These are phyloP conservation scores for Zonitis immaculata DNA, from an alignment of 2,888 invertebrate genomes.

Conservation along the genomic window DNA sequence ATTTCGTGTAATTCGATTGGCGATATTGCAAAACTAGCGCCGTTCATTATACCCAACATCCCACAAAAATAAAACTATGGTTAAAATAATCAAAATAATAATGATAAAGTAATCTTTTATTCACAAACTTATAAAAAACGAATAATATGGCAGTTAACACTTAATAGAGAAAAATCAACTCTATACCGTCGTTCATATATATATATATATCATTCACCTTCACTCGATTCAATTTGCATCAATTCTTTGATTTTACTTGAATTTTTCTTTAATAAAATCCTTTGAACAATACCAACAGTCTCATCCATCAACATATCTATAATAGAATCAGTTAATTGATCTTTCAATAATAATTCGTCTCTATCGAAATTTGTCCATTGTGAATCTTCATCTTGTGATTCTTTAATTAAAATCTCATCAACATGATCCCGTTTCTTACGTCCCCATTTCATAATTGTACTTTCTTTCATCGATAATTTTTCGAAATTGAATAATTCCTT, in stretches of 20 bases:
- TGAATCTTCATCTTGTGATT: slow-evolving; percentile 66
- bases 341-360: slow-evolving; percentile 66
- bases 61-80: too few species aligned
- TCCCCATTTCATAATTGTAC: slow-evolving; percentile 58
- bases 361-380: slow-evolving; percentile 70
- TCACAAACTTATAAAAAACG: background rate
- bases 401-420: slow-evolving; percentile 66
- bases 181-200: background rate
- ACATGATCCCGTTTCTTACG: slow-evolving; percentile 64
- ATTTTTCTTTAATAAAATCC: slow-evolving; percentile 32
- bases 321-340: slow-evolving; percentile 56
- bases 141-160: background rate
- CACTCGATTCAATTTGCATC: background rate
- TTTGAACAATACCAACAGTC: slow-evolving; percentile 41
- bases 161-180: background rate
- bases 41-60: too few species aligned
- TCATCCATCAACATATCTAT: slow-evolving; percentile 53
- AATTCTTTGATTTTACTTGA: slow-evolving; percentile 1
- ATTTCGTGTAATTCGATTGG: too few species aligned
- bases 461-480: slow-evolving; percentile 52
- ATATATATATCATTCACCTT: background rate
- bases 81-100: too few species aligned
- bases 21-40: too few species aligned
- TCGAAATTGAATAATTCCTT: slow-evolving; percentile 54
- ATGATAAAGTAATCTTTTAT: too few species aligned